Evolutionary conservation across 2,113 vertebrate species (phyloP), one percentile per base, ranked within the genome.

Genomic region (Onychorhynchus coronatus): DNA sequence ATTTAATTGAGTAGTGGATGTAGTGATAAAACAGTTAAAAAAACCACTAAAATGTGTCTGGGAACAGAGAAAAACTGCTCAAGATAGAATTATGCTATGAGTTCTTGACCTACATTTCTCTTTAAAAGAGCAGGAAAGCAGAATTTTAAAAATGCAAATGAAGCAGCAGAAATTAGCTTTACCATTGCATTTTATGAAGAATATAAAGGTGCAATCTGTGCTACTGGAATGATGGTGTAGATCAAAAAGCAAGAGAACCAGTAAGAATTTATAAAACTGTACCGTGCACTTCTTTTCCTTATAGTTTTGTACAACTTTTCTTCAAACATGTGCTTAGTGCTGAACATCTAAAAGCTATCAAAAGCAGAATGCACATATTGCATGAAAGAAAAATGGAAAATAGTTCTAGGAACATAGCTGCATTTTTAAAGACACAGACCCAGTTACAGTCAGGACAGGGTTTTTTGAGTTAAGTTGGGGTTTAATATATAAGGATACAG

Each of bases 291-390:
- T 78, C 41, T 93, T 85, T 80, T 85, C 71, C 52, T 87, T 61
- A 49, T 18, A 91, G 67, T 39, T 42, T 91, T 62, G 20, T 33
- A 42, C 59, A 95, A 94, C 93, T 92, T 95, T 93, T 94, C 86
- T 95, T 95, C 93, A 95, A 96, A 93, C 88, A 73, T 49, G 62
- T 37, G 63, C n/a, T 84, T 92, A 82, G 53, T 46, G 31, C 6
- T 92, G 70, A 92, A 81, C 71, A 93, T 83, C 70, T 83, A 78
- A 94, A 85, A 91, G 33, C 41, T 73, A 89, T 89, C 63, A 96
- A 83, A 94, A 94, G 41, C 15, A 89, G 72, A 94, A 95, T 55
- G 83, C 77, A 85, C 90, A 89, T 94, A 95, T 85, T 96, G 80
- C 93, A 95, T 93, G 47, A 95, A 95, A 96, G 53, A 10, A 76